A percentile compares a stretch with the other conserved stretches of the same genome.
Conservation (phyloP, 1,140 invertebrate species). For the Drosophila malerkotliana region DNA sequence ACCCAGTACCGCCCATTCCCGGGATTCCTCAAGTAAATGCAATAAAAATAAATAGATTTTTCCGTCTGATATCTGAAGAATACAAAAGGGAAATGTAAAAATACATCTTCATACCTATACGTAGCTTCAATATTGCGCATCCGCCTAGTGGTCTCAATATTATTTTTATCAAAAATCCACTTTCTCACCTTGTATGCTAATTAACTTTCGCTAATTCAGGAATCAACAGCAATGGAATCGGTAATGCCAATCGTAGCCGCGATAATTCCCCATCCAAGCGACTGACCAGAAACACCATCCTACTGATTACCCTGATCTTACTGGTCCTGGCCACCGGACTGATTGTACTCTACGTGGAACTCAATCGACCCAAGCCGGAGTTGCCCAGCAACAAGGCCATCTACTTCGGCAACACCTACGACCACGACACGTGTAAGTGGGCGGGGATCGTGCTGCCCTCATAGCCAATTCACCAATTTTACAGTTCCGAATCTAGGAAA, state of each 20-base stretch:
- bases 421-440: slow-evolving; percentile 79
- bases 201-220: slow-evolving; percentile 48
- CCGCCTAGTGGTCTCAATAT: not conserved
- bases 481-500: slow-evolving; percentile 83
- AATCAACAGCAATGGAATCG: slow-evolving; percentile 60
- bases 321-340: slow-evolving; percentile 58
- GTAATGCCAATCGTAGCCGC: slow-evolving; percentile 6
- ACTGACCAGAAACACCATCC: slow-evolving; percentile 60
- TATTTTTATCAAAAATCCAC: too few relatives aligned
- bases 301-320: slow-evolving; percentile 59
- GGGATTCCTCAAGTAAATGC: slow-evolving; percentile 48
- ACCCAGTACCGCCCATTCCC: slow-evolving; percentile 25
- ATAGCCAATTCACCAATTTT: slow-evolving; percentile 62
- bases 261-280: slow-evolving; percentile 39
- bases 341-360: slow-evolving; percentile 61
- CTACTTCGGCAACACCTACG: slow-evolving; percentile 74
- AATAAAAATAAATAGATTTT: not conserved
- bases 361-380: slow-evolving; percentile 26
- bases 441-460: not conserved
- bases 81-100: not conserved
- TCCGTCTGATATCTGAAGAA: not conserved
- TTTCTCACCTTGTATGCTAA: slow-evolving; percentile 11
- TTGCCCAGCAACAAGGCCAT: slow-evolving; percentile 31
- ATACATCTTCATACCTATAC: too few relatives aligned
- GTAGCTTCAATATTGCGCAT: not conserved